Base-by-base conservation (phyloP, 2,113 vertebrate species). In the Nicator chloris region DNA sequence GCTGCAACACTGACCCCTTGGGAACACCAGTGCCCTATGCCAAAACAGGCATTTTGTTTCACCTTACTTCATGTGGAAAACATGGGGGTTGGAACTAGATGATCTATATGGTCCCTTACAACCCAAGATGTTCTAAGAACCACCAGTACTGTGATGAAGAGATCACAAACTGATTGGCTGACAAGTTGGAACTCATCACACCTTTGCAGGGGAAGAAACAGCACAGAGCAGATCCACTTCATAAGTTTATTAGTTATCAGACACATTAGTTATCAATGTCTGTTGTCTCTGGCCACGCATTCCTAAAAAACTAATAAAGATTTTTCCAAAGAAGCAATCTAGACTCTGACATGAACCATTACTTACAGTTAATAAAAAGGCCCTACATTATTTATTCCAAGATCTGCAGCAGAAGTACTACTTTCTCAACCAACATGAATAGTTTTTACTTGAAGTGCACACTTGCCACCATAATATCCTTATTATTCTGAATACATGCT, bases 301-400 rank as follows among this genome's bases (percentile, higher is more conserved):
- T 88, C 70, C 89, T 82, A 63, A 59, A 96, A 90, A 56, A 27
- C 66, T 95, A 94, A 90, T 49, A 56, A 85, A 83, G 45, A 30
- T 72, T 88, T 95, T 77, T 66, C 23, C 59, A 89, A 96, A 94
- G 57, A 6, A 44, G 64, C 84, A 93, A 82, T 92, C 90, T 89
- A 66, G 89, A 83, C 79, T 92, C 77, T 94, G 95, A 93, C 95
- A 95, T 26, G 27, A 82, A 60, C 76, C 96, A 97, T 97, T 97
- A 97, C 85, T 90, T 83, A 96, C 15, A 86, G 33, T 88, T 93
- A 88, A 94, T 91, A 94, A 91, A 91, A 82, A 90, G 42, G 14
- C 15, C 30, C 63, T 92, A 61, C 45, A 61, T 90, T 92, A 75
- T 92, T 95, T 92, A 95, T 96, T 81, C 21, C 45, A 77, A 92